phyloP scores from a whole-genome alignment of 2,888 invertebrate species.

The Timema cristinae region DNA sequence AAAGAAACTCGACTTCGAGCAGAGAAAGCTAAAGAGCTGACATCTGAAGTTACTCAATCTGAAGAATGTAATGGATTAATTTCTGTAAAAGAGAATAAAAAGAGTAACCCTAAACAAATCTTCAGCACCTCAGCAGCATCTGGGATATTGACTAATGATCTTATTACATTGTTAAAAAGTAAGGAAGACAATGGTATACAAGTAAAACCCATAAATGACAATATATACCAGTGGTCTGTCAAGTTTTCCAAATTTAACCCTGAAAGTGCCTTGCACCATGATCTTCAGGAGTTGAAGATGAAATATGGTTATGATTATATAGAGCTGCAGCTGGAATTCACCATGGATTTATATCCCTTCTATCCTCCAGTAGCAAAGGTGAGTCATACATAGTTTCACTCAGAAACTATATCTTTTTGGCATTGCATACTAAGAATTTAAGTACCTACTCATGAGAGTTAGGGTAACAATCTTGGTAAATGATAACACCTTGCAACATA shows the following conservation, averaged over 20 bases:
- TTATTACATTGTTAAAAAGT: constrained; percentile 40
- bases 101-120: constrained; percentile 37
- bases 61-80: no score
- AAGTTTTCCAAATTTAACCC: constrained; percentile 39
- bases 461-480: no score
- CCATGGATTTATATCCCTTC: constrained; percentile 44
- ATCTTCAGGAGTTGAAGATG: constrained; percentile 37
- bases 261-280: constrained; percentile 35
- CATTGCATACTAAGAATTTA: no score
- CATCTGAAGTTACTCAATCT: constrained; percentile 28
- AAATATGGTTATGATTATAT: constrained; percentile 41
- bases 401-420: no score
- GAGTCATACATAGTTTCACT: no score
- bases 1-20: constrained; percentile 33
- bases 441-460: no score
- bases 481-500: no score
- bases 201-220: constrained; percentile 42
- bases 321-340: constrained; percentile 43
- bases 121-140: constrained; percentile 43
- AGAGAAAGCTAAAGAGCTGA: constrained; percentile 30
- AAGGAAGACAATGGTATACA: constrained; percentile 38
- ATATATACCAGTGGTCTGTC: constrained; percentile 43
- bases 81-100: constrained; percentile 22
- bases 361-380: constrained; percentile 38
- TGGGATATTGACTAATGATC: constrained; percentile 43